Evolutionary conservation across 2,113 vertebrate species (phyloP), one percentile per base, ranked within the genome.

Genomic region (Pyrgilauda ruficollis): DNA sequence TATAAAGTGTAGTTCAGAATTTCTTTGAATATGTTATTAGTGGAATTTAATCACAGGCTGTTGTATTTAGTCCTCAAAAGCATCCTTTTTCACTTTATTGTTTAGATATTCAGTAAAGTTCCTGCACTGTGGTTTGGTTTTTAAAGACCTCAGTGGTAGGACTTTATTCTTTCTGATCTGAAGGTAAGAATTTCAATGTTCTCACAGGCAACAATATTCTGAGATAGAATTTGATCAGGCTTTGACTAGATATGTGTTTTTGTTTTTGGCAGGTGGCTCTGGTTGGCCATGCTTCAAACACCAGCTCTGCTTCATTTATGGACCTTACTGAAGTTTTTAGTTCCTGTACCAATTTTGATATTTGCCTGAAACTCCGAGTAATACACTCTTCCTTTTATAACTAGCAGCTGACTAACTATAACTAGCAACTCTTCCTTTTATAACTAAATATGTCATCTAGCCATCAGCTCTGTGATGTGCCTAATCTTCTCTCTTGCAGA

Each of bases 401-500:
- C 41, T 41, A 41, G 13, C 41, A 41, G 14, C 13, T 41, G 13
- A 41, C 41, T 41, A 41, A 41, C 41, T 41, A 41, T 15, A 41
- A 41, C 41, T 91, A 52, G 27, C 27, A 28, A 27, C 50, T 53
- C 28, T 94, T 94, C 53, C 41, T 88, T 87, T 81, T 91, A 49
- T 77, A 95, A 84, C 72, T 88, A 43, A 63, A 67, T 77, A 15
- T 89, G 85, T 90, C 88, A 96, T 70, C 79, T 66, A 89, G 90
- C 90, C 95, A 91, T 97, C 95, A 97, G 39, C 47, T 58, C 75
- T 94, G 30, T 91, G 84, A 93, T 97, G 46, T 89, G 79, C 70
- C 92, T 97, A 55, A 92, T 95, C 82, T 94, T 10, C n/a, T 94
- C 50, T 94, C 92, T 94, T 72, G 70, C 90, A 85, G 94, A 97